Conservation (phyloP, 2,113 vertebrate species). For the Vanacampus margaritifer region DNA sequence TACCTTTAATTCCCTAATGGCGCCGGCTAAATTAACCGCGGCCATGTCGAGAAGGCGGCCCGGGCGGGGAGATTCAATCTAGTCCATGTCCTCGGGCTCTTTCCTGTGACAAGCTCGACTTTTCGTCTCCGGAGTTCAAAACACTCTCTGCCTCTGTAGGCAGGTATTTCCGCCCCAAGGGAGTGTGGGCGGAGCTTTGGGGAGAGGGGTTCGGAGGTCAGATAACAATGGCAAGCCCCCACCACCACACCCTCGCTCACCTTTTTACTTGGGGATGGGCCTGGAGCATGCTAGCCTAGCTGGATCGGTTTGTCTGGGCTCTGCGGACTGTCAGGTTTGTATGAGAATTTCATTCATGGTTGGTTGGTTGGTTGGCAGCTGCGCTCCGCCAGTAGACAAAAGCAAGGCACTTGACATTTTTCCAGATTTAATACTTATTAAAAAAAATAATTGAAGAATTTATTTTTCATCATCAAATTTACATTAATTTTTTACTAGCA, state of each 20-base stretch:
- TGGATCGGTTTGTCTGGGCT: not conserved
- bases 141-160: not conserved
- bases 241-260: not conserved
- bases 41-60: conserved; percentile 23
- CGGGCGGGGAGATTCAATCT: conserved; percentile 32
- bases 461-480: too few species aligned
- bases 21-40: conserved; percentile 13
- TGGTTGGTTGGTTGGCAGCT: too few species aligned
- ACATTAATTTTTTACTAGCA: too few species aligned
- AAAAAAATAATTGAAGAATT: too few species aligned
- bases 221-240: conserved; percentile 23
- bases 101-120: conserved; percentile 22
- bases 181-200: conserved; percentile 24
- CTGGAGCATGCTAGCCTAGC: not conserved
- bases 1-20: conserved; percentile 67
- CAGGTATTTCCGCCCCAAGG: conserved; percentile 51
- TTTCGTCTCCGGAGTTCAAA: conserved; percentile 25
- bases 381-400: too few species aligned
- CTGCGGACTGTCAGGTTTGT: not conserved
- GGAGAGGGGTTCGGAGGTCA: conserved; percentile 35
- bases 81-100: conserved; percentile 27
- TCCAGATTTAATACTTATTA: too few species aligned
- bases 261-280: not conserved
- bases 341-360: not conserved
- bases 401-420: too few species aligned